Conservation (phyloP, 2,888 invertebrate genomes). For the Celastrina argiolus region DNA sequence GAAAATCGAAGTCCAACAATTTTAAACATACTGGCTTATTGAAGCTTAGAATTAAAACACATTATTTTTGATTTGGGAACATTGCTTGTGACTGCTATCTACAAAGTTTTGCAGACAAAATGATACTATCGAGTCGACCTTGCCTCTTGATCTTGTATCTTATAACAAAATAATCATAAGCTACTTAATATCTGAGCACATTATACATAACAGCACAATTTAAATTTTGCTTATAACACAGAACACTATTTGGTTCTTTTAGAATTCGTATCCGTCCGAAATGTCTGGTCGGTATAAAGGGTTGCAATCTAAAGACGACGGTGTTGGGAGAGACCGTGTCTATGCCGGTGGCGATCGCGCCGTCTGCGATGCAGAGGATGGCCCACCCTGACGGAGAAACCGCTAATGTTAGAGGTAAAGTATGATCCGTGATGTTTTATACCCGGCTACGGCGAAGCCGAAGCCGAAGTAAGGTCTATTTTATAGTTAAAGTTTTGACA, state of each 20-base stretch:
- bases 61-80: too few species aligned
- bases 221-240: background rate
- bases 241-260: constrained; percentile 16
- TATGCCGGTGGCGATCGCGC: constrained; percentile 87
- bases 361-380: constrained; percentile 92
- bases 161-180: background rate
- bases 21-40: too few species aligned
- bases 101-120: background rate
- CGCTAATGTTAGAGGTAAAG: constrained; percentile 84
- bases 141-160: background rate
- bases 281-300: constrained; percentile 83
- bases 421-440: too few species aligned
- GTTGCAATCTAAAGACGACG: constrained; percentile 75
- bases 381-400: constrained; percentile 91
- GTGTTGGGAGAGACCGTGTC: constrained; percentile 80
- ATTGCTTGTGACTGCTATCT: background rate
- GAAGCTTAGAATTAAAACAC: too few species aligned
- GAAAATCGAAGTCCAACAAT: too few species aligned
- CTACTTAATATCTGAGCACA: background rate
- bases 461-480: too few species aligned
- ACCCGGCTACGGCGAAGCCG: too few species aligned
- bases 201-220: too few species aligned
- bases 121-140: background rate
- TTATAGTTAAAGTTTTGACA: too few species aligned
- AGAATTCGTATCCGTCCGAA: constrained; percentile 86